Conservation (phyloP, 2,888 invertebrate genomes). For the Coelinius sp. region DNA sequence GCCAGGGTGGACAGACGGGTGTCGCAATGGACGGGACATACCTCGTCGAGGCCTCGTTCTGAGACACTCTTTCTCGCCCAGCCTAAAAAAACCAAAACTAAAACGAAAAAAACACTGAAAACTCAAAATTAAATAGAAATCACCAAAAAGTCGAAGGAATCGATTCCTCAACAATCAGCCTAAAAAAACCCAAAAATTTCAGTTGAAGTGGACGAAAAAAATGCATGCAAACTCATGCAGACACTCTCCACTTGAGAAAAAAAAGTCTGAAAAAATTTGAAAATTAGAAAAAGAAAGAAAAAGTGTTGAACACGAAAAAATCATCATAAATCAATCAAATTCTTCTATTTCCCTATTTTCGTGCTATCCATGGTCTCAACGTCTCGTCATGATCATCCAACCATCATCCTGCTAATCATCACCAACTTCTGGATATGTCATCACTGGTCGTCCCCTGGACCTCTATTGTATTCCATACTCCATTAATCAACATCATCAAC, state of each 20-base stretch:
- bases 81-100: conserved; percentile 18
- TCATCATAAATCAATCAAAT: conserved; percentile 65
- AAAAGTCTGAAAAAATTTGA: conserved; percentile 15
- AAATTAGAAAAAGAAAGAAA: conserved; percentile 46
- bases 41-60: conserved; percentile 88
- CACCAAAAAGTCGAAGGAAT: conserved; percentile 31
- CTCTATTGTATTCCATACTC: not conserved
- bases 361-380: conserved; percentile 56
- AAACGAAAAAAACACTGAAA: conserved; percentile 26
- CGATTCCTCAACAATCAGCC: conserved; percentile 7
- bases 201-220: conserved; percentile 7
- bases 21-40: conserved; percentile 89
- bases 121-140: conserved; percentile 28
- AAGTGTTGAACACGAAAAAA: conserved; percentile 49
- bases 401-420: conserved; percentile 45
- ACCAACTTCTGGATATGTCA: conserved; percentile 32
- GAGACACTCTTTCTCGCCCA: conserved; percentile 62
- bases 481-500: conserved; percentile 20
- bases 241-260: conserved; percentile 30
- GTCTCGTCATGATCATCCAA: conserved; percentile 42
- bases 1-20: conserved; percentile 79
- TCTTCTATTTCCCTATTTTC: conserved; percentile 70
- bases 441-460: not conserved
- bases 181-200: conserved; percentile 17
- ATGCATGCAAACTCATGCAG: conserved; percentile 22